Base-by-base conservation (phyloP, 2,113 vertebrate genomes). In the Zosterops hypoxanthus region DNA sequence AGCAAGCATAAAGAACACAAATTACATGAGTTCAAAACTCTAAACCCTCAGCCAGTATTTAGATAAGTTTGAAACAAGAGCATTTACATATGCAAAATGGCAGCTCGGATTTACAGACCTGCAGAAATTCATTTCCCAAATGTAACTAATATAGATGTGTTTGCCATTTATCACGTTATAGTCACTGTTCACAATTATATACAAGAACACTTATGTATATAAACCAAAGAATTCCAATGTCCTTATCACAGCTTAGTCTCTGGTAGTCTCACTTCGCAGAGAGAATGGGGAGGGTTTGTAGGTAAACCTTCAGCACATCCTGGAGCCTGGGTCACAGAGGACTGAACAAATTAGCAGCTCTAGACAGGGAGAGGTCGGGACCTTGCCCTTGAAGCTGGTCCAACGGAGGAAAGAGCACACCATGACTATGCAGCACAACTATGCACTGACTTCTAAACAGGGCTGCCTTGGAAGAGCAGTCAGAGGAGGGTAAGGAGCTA, bases 41-140 rank as follows among this genome's bases (percentile, higher is more conserved):
- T 9, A 80, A 66, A 34, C 3, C 14, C 80, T 76, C 20, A 36
- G 36, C 25, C 34, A 53, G 16, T 21, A 47, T 73, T 83, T 24
- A 69, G 57, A 52, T 14, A 11, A 1, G 3, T 53, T 66, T 86
- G 55, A 91, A 83, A 52, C 29, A 11, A 85, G 20, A 49, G 5
- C 8, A 34, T 66, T 84, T 78, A 63, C 2, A 11, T 0, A 0
- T 8, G 65, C 0, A 4, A 66, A 72, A 47, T 9, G 3, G 26
- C 42, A 76, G 18, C 15, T 53, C 5, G 42, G 10, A 36, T 46
- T 76, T 46, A 57, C 17, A 36, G 39, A 65, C 39, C 57, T 36
- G 28, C 53, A 93, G 50, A 91, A 77, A 69, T 8, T 78, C 0
- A 33, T 71, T 90, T 76, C 46, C 44, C 29, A 80, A 85, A 70